phyloP scores from a whole-genome alignment of 2,888 invertebrate species.

The Noctua comes region DNA sequence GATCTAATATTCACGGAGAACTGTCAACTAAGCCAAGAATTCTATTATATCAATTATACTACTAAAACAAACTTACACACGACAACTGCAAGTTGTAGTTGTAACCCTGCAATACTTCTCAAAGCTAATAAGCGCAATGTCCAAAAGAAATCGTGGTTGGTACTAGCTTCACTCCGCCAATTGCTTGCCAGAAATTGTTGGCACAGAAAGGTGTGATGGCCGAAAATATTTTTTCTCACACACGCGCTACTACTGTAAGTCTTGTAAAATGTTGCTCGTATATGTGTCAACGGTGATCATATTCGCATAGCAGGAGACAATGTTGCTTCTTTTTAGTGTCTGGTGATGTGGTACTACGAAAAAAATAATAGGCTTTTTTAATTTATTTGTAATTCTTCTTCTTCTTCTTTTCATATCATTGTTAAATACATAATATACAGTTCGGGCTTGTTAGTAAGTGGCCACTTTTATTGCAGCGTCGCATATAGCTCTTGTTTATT shows the following conservation, averaged over 20 bases:
- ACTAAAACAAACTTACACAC: neutral
- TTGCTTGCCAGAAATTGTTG: constrained; percentile 74
- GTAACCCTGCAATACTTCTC: constrained; percentile 5
- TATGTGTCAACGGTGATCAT: constrained; percentile 66
- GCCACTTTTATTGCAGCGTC: too few species aligned
- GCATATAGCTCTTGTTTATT: too few species aligned
- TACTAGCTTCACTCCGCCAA: constrained; percentile 40
- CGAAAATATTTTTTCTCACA: constrained; percentile 75
- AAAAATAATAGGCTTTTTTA: neutral
- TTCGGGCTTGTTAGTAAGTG: too few species aligned
- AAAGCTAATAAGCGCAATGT: constrained; percentile 24
- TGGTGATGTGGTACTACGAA: neutral
- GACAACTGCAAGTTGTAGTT: constrained; percentile 2
- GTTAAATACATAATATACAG: too few species aligned
- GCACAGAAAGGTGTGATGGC: constrained; percentile 72
- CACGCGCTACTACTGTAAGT: constrained; percentile 42
- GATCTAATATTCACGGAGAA: neutral
- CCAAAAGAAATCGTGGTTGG: constrained; percentile 32
- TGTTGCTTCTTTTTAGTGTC: constrained; percentile 9
- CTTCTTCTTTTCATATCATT: too few species aligned
- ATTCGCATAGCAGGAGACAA: constrained; percentile 5
- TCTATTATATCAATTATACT: neutral
- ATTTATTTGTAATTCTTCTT: neutral
- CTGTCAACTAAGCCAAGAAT: neutral
- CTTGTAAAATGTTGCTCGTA: constrained; percentile 58